Evolutionary conservation across 35 echinoderm and acorn worm genomes (phyloP).

Genomic region (Holothuria glaberrima): DNA sequence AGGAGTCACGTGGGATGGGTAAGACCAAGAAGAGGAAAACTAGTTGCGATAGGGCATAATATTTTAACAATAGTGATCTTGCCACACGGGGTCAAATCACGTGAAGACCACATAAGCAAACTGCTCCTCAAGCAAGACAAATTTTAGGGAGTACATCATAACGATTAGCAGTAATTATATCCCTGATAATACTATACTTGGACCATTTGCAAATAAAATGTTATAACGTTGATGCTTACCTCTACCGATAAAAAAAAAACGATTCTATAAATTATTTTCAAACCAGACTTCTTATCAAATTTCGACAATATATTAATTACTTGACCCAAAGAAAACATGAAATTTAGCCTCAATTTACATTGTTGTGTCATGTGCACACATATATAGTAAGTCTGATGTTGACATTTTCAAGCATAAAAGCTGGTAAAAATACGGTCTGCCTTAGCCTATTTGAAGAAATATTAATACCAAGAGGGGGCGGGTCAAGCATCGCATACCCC

Average conservation of each 20-base stretch:
- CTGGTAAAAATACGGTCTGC: too few relatives aligned
- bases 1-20: background rate
- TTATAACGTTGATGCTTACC: background rate
- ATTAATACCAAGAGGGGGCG: too few relatives aligned
- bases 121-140: conserved; percentile 13
- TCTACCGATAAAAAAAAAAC: background rate
- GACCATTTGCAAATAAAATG: conserved; percentile 14
- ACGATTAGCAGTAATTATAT: background rate
- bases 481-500: too few relatives aligned
- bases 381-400: too few relatives aligned
- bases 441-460: too few relatives aligned
- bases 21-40: conserved; percentile 3
- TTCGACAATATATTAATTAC: background rate
- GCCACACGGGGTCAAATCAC: background rate
- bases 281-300: conserved; percentile 10
- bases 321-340: conserved; percentile 13
- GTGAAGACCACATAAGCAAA: conserved; percentile 16
- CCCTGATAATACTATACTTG: background rate
- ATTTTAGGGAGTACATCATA: background rate
- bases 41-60: background rate
- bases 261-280: background rate
- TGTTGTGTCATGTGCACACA: background rate
- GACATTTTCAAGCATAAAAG: too few relatives aligned
- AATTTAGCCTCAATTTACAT: conserved; percentile 1
- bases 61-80: conserved; percentile 7